Conservation (phyloP, 2,113 vertebrate species). For the Galemys pyrenaicus region DNA sequence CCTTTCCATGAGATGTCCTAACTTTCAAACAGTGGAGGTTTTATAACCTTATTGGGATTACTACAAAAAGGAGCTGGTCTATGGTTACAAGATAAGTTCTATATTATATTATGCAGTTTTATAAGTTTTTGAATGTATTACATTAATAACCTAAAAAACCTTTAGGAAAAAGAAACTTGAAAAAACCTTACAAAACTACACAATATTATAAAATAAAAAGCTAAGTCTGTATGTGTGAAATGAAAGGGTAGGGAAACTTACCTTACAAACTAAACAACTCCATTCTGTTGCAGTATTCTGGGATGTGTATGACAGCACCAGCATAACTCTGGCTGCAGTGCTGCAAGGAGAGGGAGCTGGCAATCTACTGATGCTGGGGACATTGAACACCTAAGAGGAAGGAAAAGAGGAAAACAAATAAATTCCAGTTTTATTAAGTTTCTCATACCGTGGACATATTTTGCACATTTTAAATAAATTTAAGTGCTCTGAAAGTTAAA, state of each 20-base stretch:
- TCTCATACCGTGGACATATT: not conserved
- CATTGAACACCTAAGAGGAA: conserved; percentile 83
- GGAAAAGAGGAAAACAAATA: conserved; percentile 72
- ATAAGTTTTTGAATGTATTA: conserved; percentile 78
- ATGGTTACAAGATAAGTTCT: conserved; percentile 77
- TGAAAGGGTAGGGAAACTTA: conserved; percentile 80
- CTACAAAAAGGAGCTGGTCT: conserved; percentile 84
- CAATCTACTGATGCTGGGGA: conserved; percentile 85
- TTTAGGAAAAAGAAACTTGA: conserved; percentile 72
- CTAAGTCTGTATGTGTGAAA: conserved; percentile 58
- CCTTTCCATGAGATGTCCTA: conserved; percentile 82
- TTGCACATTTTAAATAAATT: conserved; percentile 42
- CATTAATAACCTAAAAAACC: conserved; percentile 70
- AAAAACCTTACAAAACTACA: conserved; percentile 84
- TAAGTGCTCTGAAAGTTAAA: conserved; percentile 51
- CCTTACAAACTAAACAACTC: conserved; percentile 83
- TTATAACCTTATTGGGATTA: conserved; percentile 78
- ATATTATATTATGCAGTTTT: conserved; percentile 85
- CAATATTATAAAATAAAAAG: conserved; percentile 83
- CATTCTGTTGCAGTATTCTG: conserved; percentile 83
- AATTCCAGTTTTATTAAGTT: conserved; percentile 61
- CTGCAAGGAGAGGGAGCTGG: conserved; percentile 84
- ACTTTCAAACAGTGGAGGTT: conserved; percentile 64
- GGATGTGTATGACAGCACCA: conserved; percentile 81
- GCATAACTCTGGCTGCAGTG: conserved; percentile 78